Evolutionary conservation across 37 sponge, comb jelly and placozoan genomes (phyloP).

Genomic region (Bolinopsis microptera): DNA sequence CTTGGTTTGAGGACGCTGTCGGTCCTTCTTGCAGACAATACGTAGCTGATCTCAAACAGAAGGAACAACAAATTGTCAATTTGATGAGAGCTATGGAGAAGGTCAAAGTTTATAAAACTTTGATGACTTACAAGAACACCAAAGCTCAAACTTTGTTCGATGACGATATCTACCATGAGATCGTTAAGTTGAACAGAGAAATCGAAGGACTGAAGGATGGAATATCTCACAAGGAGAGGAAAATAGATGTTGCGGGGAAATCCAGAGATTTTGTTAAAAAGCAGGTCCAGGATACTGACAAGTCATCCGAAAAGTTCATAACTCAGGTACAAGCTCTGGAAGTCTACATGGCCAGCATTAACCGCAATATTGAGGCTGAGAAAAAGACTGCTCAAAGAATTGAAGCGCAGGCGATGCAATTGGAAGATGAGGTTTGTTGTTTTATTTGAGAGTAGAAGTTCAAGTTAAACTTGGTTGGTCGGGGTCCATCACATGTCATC

Average conservation of each 20-base stretch:
- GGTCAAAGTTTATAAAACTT: conserved; percentile 44
- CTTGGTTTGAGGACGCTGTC: conserved; percentile 60
- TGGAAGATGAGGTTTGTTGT: conserved; percentile 17
- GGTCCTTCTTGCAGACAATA: conserved; percentile 28
- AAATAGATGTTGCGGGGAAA: neutral
- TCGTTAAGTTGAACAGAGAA: neutral
- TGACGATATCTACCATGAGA: conserved; percentile 60
- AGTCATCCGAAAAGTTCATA: neutral
- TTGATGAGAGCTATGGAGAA: conserved; percentile 42
- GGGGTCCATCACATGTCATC: too few species aligned
- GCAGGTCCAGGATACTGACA: neutral
- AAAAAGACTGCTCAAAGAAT: neutral
- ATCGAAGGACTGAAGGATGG: conserved; percentile 7
- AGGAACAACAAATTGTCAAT: conserved; percentile 33
- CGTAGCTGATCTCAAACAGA: neutral
- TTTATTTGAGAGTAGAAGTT: too few species aligned
- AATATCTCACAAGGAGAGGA: conserved; percentile 22
- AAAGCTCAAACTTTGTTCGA: neutral
- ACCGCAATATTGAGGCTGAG: conserved; percentile 24
- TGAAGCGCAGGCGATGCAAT: neutral
- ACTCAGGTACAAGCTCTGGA: conserved; percentile 45
- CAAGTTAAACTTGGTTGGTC: too few species aligned
- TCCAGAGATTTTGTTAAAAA: neutral
- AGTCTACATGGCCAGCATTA: conserved; percentile 13
- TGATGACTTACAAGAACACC: conserved; percentile 52